Evolutionary conservation across 2,888 invertebrate species (phyloP).

Genomic region (Polia nebulosa): DNA sequence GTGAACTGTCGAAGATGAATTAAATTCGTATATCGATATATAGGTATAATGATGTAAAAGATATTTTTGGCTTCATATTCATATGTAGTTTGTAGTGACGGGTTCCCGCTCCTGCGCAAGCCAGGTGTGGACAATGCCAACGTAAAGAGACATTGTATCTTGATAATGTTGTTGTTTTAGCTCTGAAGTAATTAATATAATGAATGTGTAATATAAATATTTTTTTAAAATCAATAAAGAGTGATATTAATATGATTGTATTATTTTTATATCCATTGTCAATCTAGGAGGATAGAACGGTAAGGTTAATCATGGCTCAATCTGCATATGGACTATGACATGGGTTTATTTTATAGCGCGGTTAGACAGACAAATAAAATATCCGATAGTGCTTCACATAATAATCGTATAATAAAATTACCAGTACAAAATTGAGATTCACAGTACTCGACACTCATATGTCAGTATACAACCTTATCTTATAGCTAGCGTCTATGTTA

Average conservation of each 20-base stretch:
- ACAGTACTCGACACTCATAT: slow-evolving; percentile 30
- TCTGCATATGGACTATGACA: too few species aligned
- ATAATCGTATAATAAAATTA: slow-evolving; percentile 61
- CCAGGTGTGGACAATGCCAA: slow-evolving; percentile 70
- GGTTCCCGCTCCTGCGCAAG: slow-evolving; percentile 64
- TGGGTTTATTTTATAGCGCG: neutral
- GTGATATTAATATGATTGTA: slow-evolving; percentile 84
- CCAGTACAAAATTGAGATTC: slow-evolving; percentile 68
- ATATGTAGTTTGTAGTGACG: slow-evolving; percentile 73
- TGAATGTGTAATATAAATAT: slow-evolving; percentile 90
- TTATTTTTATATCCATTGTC: slow-evolving; percentile 62
- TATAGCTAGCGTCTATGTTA: slow-evolving; percentile 35
- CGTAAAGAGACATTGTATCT: slow-evolving; percentile 76
- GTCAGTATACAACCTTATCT: slow-evolving; percentile 44
- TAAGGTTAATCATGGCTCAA: neutral
- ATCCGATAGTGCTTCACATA: slow-evolving; percentile 47
- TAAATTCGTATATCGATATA: slow-evolving; percentile 78
- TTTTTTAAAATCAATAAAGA: slow-evolving; percentile 91
- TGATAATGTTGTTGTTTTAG: slow-evolving; percentile 86
- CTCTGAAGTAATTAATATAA: slow-evolving; percentile 84
- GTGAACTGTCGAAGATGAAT: slow-evolving; percentile 76
- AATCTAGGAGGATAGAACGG: neutral
- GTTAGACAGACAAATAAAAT: slow-evolving; percentile 32
- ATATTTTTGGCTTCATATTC: slow-evolving; percentile 86
- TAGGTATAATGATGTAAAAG: slow-evolving; percentile 80